phyloP scores from a whole-genome alignment of 2,888 invertebrate species.

The Didymodactylos carnosus region DNA sequence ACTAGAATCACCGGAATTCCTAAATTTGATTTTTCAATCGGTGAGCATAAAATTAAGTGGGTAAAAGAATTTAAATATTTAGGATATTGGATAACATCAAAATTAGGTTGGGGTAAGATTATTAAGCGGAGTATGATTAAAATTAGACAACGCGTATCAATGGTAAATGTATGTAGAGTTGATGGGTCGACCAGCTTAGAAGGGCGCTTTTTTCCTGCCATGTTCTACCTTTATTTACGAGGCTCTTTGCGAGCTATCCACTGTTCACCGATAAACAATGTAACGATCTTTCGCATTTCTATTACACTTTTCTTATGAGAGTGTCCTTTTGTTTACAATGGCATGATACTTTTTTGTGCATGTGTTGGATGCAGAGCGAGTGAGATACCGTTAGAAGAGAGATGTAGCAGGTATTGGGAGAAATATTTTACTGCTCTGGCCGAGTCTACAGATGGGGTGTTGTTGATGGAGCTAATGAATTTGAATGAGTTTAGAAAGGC shows the following conservation, averaged over 20 bases:
- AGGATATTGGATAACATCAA: not conserved
- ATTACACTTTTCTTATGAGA: not conserved
- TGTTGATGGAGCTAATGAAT: not conserved
- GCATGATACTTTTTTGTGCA: too few relatives aligned
- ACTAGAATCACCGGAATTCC: too few relatives aligned
- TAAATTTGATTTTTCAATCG: too few relatives aligned
- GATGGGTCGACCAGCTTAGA: not conserved
- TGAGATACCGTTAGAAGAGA: not conserved
- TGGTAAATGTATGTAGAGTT: not conserved
- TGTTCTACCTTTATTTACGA: not conserved
- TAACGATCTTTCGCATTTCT: not conserved
- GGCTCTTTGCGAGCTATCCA: not conserved
- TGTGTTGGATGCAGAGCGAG: too few relatives aligned
- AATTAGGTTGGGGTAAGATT: not conserved
- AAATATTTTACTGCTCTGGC: not conserved
- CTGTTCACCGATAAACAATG: not conserved
- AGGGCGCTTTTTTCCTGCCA: not conserved
- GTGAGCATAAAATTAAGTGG: not conserved
- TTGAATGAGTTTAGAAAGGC: not conserved
- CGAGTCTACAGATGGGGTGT: not conserved
- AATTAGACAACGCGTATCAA: not conserved
- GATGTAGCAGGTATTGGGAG: not conserved
- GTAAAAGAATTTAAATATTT: not conserved
- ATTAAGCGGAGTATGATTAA: not conserved
- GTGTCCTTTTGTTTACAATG: not conserved